These are phyloP conservation scores for Ctena decussata DNA, from an alignment of 2,888 invertebrate genomes.

Conservation along the genomic window DNA sequence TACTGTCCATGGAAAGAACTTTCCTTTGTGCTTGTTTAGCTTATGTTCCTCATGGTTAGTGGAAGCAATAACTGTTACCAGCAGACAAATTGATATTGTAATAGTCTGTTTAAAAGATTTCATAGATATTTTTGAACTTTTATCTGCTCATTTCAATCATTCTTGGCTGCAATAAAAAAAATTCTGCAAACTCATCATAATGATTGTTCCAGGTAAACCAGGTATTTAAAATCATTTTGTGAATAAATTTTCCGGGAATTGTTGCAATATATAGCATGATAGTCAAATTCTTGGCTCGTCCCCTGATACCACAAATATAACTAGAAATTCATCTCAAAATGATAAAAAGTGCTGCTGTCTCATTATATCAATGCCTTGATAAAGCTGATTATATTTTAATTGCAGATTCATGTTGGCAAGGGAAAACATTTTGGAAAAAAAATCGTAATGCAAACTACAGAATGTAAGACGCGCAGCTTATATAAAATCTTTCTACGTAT, in stretches of 20 bases:
- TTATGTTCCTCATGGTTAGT: too few species aligned
- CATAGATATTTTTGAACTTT: not conserved
- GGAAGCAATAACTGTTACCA: too few species aligned
- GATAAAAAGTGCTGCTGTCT: not conserved
- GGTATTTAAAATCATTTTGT: not conserved
- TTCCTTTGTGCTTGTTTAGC: too few species aligned
- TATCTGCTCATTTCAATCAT: constrained; percentile 7
- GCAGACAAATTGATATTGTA: not conserved
- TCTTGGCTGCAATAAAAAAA: not conserved
- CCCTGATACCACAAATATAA: not conserved
- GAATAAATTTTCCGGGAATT: not conserved
- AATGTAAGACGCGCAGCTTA: too few species aligned
- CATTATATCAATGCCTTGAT: not conserved
- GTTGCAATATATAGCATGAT: not conserved
- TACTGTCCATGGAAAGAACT: too few species aligned
- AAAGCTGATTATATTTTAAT: not conserved
- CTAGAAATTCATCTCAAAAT: not conserved
- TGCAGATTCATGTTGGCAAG: not conserved
- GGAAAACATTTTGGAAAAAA: too few species aligned
- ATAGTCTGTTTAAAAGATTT: not conserved
- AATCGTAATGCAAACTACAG: too few species aligned
- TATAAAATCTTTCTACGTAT: too few species aligned
- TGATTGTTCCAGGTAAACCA: not conserved
- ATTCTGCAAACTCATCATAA: not conserved
- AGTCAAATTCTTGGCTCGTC: not conserved